Conservation (phyloP, 2,797 vertebrate genomes). For the Pseudocheirus occidentalis region DNA sequence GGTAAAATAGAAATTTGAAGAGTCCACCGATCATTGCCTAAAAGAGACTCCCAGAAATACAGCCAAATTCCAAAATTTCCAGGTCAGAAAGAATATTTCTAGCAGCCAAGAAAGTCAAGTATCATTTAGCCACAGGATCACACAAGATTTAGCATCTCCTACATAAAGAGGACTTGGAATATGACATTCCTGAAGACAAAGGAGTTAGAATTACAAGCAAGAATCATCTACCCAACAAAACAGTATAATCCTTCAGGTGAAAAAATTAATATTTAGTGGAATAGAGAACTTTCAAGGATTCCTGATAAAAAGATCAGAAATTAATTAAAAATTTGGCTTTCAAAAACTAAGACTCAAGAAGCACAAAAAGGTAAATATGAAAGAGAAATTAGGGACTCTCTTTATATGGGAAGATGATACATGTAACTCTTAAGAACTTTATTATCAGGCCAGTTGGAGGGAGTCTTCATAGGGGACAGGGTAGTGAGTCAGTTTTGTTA, state of each 20-base stretch:
- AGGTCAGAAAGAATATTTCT: neutral
- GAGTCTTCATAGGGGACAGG: neutral
- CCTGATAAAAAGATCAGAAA: no score
- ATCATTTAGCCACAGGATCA: neutral
- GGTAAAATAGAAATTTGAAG: neutral
- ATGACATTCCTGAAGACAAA: neutral
- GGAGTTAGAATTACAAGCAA: neutral
- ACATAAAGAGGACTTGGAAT: neutral
- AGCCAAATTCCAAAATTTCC: neutral
- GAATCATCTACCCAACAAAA: neutral
- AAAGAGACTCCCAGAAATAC: neutral
- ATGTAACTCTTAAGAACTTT: neutral
- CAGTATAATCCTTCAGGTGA: neutral
- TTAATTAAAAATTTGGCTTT: neutral
- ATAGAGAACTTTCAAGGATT: neutral
- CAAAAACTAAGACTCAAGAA: neutral
- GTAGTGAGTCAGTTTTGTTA: neutral
- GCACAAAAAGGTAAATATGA: neutral
- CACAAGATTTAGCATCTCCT: neutral
- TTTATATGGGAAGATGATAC: neutral
- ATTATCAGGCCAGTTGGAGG: neutral
- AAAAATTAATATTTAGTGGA: neutral
- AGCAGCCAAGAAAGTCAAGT: neutral
- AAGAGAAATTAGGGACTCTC: neutral
- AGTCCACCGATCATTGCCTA: neutral